Conservation (phyloP, 2,113 vertebrate species). For the Scolopax mira region DNA sequence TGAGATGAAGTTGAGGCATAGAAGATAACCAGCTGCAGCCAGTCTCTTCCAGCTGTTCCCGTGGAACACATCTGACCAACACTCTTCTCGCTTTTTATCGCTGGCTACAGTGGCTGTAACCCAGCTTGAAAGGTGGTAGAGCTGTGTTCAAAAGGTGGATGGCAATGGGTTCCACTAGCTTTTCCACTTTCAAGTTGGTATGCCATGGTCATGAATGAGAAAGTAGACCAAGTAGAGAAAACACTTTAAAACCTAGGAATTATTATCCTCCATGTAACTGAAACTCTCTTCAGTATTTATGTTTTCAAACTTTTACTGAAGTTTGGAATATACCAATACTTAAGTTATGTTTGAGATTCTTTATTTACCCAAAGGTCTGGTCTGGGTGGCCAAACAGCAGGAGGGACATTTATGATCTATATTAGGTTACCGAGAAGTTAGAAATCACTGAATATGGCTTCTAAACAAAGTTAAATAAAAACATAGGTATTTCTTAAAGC, state of each 20-base stretch:
- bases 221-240: background rate
- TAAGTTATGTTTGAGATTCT: background rate
- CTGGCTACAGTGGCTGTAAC: background rate
- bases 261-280: background rate
- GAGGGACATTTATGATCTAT: background rate
- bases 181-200: background rate
- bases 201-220: background rate
- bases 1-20: background rate
- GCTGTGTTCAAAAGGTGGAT: background rate
- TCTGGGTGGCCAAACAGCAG: background rate
- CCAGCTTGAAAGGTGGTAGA: background rate
- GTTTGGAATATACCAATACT: background rate
- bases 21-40: background rate
- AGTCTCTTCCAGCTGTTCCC: background rate
- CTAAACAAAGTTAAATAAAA: constrained; percentile 9
- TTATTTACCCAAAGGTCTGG: constrained; percentile 7
- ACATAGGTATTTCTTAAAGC: background rate
- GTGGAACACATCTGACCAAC: background rate
- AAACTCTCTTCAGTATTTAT: background rate
- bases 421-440: constrained; percentile 10
- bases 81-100: background rate
- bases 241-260: background rate
- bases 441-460: background rate
- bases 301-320: background rate
- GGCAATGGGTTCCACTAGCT: background rate